Conservation (phyloP, 2,113 vertebrate genomes). For the Malaclemys terrapin region DNA sequence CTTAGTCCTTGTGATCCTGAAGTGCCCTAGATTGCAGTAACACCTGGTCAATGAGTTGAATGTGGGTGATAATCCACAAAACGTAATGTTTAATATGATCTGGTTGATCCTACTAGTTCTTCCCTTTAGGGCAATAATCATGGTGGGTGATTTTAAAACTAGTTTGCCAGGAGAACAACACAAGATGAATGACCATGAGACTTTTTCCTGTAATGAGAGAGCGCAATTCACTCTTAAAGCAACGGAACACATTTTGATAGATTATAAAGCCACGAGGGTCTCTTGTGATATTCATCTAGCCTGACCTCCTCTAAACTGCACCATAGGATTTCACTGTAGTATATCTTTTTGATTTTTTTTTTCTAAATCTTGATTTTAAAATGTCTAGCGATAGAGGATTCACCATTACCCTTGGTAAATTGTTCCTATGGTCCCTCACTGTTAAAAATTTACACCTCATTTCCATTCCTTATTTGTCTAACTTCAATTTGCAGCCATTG, state of each 20-base stretch:
- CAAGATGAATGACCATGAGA: not conserved
- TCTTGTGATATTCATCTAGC: not conserved
- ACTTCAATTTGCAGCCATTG: not conserved
- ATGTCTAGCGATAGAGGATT: not conserved
- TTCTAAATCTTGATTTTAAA: too few species aligned
- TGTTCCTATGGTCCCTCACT: not conserved
- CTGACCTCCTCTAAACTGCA: not conserved
- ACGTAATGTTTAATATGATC: not conserved
- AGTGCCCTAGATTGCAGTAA: not conserved
- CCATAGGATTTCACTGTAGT: not conserved
- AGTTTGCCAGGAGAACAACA: not conserved
- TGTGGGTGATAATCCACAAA: not conserved
- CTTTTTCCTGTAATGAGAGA: not conserved
- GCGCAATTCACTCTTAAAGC: not conserved
- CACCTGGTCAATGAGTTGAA: not conserved
- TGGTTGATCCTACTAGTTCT: not conserved
- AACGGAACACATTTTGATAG: not conserved
- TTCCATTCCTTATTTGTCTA: not conserved
- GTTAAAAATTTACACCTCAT: not conserved
- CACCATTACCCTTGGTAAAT: not conserved
- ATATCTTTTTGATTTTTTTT: not conserved
- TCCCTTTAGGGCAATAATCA: not conserved
- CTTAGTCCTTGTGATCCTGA: fast-evolving
- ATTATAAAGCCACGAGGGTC: too few species aligned
- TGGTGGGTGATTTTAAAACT: not conserved